Evolutionary conservation across 2,888 invertebrate genomes (phyloP), one percentile per base, ranked within the genome.

Genomic region (Pimpla rufipes): DNA sequence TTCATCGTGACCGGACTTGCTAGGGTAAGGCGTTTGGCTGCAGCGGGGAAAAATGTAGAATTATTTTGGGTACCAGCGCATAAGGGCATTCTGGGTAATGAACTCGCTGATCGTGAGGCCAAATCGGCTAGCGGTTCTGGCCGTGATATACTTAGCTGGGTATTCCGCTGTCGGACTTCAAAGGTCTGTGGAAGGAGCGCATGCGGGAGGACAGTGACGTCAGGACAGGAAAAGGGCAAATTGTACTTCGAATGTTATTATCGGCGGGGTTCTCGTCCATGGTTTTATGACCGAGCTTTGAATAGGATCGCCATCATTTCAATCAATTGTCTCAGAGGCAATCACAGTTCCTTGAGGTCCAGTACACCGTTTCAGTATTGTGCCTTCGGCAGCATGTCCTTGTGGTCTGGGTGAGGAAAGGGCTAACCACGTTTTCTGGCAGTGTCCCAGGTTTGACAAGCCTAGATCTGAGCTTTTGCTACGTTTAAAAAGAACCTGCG

Each of bases 41-140:
- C 47, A 23, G 1, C 8, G 0, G 16, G 57, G 5, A 74, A 76
- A n/a, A 21, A 18, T 0, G 55, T 85, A 11, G 57, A 70, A 29
- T 45, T 86, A 2, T 68, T 82, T 5, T 86, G 87, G 86, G 59
- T 86, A n/a, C 85, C 85, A 0, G 55, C 85, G 8, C 87, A 87
- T 40, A 42, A 55, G 3, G 84, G 84, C 11, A 81, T 87, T 5
- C 8, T 1, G 1, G 83, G 81, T 1, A 87, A 87, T 66, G 85
- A 85, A 40, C 23, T 45, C 0, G 87, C 76, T 0, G 86, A 86
- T 50, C 1, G 8, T 1, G 47, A 8, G 2, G 85, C 84, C 1
- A 81, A 78, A 40, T 37, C 52, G 4, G 81, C 82, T 5, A 2
- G 37, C n/a, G 11, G 7, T 0, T 35, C 11, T 1, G 70, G 79